Evolutionary conservation across 1,140 invertebrate genomes (phyloP), one percentile per base, ranked within the genome.

Genomic region (Calephelis virginiensis): DNA sequence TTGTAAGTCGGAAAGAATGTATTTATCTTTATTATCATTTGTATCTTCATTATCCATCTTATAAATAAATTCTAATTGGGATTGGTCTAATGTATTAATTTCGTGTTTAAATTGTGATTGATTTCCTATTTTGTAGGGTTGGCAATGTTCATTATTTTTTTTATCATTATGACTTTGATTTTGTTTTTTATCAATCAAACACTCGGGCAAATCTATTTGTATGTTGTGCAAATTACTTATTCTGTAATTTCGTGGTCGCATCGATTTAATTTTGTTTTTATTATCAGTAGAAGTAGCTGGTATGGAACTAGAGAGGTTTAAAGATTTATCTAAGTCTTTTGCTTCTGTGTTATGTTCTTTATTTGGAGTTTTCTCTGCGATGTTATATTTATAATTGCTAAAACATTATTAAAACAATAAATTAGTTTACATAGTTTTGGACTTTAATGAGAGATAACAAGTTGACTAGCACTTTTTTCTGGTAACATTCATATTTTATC

Each of bases 201-300:
- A 64, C 53, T 78, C 59, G 10, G 78, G 75, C 64, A 83, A 68
- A 45, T 70, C 46, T 38, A 77, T 60, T 11, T 83, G 12, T 37
- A 78, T 48, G 62, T 79, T 79, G 53, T 83, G 61, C 56, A 88
- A 74, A 10, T 88, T 79, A 3, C 59, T 77, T 38, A 88, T 84
- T 81, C 74, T 86, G 62, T 82, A 86, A 28, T 77, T 76, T 56
- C 11, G 14, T 37, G 11, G 14, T 53, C 49, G 49, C 14, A 9
- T 53, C 14, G 13, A 5, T 17, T 53, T 53, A 14, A 17, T 9
- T 17, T 53, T 53, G 9, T 17, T 17, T 17, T 14, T 53, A 14
- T 3, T 2, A 10, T 53, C 13, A 7, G 13, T 53, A 53, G 49
- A 9, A 53, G 49, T 53, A 17, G 8, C 8, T n/a, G 49, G 13